Base-by-base conservation (phyloP, 2,797 vertebrate species). In the Luscinia luscinia region DNA sequence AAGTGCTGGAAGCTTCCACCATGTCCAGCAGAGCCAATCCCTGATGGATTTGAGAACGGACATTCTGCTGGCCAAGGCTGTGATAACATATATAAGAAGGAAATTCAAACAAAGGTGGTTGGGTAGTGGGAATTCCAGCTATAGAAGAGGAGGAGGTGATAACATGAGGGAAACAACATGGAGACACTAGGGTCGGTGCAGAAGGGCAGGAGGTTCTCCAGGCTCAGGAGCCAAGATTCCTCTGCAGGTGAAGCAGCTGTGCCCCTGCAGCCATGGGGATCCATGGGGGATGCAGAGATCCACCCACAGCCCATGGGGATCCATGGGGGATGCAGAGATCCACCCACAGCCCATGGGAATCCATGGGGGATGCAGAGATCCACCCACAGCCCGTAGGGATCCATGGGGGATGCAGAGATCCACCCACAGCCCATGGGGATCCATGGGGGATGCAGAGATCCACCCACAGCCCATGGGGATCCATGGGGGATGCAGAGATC, bases 191-290 rank as follows among this genome's bases (percentile, higher is more conserved):
- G 21, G 32, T 57, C 30, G 17, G 2, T 48, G 69, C 0, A 34
- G 28, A 28, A 40, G 16, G 9, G 16, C 2, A 57, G 69, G 51
- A 49, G 34, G 4, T 19, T 41, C n/a, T 54, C 8, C 48, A 63
- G 41, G 41, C 0, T 0, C 28, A 1, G 0, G 34, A 28, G 34
- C 49, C 0, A 1, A 13, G 15, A 2, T 40, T 40, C 49, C 41
- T 6, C 49, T 64, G 24, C 34, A 63, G 80, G 14, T 18, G n/a
- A 26, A 22, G 23, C 48, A 54, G 57, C 23, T 46, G 9, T 15
- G 7, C 4, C 15, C 27, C 48, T 52, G 57, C 57, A 38, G 7
- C 46, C 26, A 0, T 10, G 38, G 38, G 32, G 32, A 51, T 13
- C 45, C 73, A 27, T 1, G 1, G 9, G 30, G 38, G 40, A 59